These are phyloP conservation scores for Lasioglossum pauxillum DNA, from an alignment of 2,888 invertebrate genomes.

Conservation along the genomic window DNA sequence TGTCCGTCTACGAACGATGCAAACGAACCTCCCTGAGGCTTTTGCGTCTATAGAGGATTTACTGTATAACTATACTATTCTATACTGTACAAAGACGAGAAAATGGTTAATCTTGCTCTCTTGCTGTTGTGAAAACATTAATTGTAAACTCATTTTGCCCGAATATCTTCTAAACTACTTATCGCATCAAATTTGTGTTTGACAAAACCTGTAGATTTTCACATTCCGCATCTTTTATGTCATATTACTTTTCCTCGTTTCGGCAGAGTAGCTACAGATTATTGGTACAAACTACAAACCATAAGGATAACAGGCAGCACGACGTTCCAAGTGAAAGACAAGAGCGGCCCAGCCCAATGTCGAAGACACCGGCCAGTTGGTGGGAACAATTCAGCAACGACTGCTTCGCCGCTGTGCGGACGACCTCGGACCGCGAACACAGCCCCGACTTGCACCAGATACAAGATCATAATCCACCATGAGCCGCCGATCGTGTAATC, in stretches of 20 bases:
- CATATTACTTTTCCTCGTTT: too few species aligned
- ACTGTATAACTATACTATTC: too few species aligned
- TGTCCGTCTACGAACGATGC: too few species aligned
- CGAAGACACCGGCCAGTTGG: constrained; percentile 85
- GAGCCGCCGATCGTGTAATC: constrained; percentile 93
- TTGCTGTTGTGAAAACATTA: too few species aligned
- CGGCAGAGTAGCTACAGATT: neutral
- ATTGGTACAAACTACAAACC: constrained; percentile 83
- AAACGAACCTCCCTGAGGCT: too few species aligned
- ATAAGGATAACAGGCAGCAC: constrained; percentile 92
- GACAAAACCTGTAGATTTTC: too few species aligned
- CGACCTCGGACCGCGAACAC: constrained; percentile 94
- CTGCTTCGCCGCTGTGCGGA: constrained; percentile 92
- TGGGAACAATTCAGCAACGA: constrained; percentile 87
- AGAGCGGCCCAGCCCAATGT: constrained; percentile 88
- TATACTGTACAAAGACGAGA: neutral
- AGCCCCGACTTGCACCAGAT: constrained; percentile 91
- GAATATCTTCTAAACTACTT: too few species aligned
- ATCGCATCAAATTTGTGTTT: too few species aligned
- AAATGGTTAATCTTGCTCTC: too few species aligned
- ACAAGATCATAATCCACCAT: constrained; percentile 94
- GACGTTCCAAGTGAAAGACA: constrained; percentile 95
- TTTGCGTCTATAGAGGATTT: too few species aligned
- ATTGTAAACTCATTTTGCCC: too few species aligned
- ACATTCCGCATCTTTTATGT: too few species aligned